Base-by-base conservation (phyloP, 2,888 invertebrate species). In the Endotricha flammealis region DNA sequence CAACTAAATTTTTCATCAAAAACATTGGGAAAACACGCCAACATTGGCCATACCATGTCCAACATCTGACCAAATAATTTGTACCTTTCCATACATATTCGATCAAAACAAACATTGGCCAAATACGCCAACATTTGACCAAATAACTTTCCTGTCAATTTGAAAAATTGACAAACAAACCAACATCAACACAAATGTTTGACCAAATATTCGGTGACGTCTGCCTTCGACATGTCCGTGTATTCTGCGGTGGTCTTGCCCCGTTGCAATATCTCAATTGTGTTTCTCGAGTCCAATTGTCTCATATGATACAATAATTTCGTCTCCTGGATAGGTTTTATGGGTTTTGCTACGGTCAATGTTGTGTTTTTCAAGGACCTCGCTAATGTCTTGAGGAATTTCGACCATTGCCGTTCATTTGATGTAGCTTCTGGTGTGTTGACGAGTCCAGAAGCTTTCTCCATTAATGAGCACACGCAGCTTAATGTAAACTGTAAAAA, bases 321-420 rank as follows among this genome's bases (percentile, higher is more conserved):
- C 0, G 42, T 38, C 7, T 72, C 69, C 0, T 70, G 42, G 3
- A 85, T 35, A 0, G 73, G 71, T 1, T 64, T 48, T 0, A 64
- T 14, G 0, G 86, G 83, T 7, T 60, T 67, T 0, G 80, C 78
- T 0, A 83, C 74, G 1, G 47, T 59, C 0, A 81, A 36, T 0
- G 51, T 61, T 0, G 81, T 75, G 44, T 68, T 71, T 34, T 81
- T 81, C 1, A 87, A 54, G 0, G 87, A 79, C 16, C 89, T 65
- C 0, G 88, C 83, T 32, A 89, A 64, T 0, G 80, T 82, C 40
- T 81, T 76, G 3, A 90, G 73, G 68, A 90, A 90, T 42, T 83
- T 83, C 6, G 73, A 83, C 89, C 90, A 90, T 36, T 85, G 85
- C 0, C 83, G 57, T 39, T 85, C 86, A 63, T 73, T 79, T 1